These are phyloP conservation scores for Volucella zonaria DNA, from an alignment of 2,888 invertebrate species.

Conservation along the genomic window DNA sequence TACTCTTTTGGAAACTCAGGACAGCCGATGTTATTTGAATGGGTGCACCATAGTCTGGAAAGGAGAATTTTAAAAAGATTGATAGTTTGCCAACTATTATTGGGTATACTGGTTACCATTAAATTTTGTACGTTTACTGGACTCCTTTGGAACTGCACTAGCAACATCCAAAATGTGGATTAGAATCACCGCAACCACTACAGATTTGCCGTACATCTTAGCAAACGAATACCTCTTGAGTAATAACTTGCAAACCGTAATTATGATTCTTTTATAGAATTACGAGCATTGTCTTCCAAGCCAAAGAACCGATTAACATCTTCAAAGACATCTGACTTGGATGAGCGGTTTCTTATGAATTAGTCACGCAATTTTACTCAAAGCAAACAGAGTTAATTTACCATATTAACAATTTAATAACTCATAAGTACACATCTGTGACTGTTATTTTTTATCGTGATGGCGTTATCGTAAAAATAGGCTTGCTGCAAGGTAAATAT, in stretches of 20 bases:
- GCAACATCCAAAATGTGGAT: not conserved
- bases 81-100: not conserved
- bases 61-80: not conserved
- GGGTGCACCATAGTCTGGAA: constrained; percentile 37
- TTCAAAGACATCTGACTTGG: not conserved
- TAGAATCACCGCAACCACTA: not conserved
- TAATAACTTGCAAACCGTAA: not conserved
- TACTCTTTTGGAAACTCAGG: constrained; percentile 14
- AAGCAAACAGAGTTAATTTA: not conserved
- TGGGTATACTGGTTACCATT: not conserved
- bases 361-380: constrained; percentile 28
- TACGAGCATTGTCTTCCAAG: no score
- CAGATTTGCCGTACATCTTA: constrained; percentile 13
- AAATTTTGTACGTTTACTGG: not conserved
- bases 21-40: constrained; percentile 41
- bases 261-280: not conserved
- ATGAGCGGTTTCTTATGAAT: constrained; percentile 18
- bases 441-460: no score
- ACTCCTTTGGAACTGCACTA: not conserved
- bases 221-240: not conserved
- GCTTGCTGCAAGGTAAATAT: no score
- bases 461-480: no score
- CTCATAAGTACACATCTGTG: no score
- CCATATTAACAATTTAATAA: no score
- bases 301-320: constrained; percentile 9